Conservation (phyloP, 2,113 vertebrate genomes). For the Onychostoma macrolepis region DNA sequence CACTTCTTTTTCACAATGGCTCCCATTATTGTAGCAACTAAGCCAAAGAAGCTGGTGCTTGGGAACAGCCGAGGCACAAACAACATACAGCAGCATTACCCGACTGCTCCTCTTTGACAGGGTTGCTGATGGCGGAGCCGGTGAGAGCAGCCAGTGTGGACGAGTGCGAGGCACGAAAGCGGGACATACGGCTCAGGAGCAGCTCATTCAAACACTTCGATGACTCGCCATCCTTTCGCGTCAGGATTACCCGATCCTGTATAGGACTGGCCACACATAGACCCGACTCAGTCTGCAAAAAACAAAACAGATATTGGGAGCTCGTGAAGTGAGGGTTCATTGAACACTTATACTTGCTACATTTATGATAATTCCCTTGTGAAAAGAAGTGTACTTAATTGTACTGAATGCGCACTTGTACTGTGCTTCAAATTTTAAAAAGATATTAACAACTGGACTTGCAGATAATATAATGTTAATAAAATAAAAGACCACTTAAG, state of each 20-base stretch:
- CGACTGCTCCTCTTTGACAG: constrained; percentile 95
- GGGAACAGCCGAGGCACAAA: background rate
- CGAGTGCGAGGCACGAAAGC: constrained; percentile 94
- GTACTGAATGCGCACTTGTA: background rate
- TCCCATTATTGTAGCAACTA: background rate
- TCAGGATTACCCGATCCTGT: constrained; percentile 93
- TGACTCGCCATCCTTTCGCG: constrained; percentile 96
- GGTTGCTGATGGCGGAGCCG: constrained; percentile 96
- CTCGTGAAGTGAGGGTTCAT: background rate
- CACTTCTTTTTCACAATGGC: background rate
- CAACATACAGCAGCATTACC: constrained; percentile 73
- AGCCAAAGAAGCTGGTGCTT: background rate
- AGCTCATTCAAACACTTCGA: constrained; percentile 99
- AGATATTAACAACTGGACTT: background rate
- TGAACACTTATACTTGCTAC: background rate
- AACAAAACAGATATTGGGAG: background rate
- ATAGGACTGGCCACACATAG: constrained; percentile 84
- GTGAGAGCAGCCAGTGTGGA: constrained; percentile 95
- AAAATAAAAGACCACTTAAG: background rate
- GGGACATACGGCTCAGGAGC: constrained; percentile 94
- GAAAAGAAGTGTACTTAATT: background rate
- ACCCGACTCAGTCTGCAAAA: constrained; percentile 84
- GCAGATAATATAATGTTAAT: background rate
- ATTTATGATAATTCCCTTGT: background rate
- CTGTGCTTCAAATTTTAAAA: background rate